A percentile compares a stretch with the other conserved stretches of the same genome.
phyloP scores from a whole-genome alignment of 1,140 invertebrate genomes.

The Bicyclus anynana region DNA sequence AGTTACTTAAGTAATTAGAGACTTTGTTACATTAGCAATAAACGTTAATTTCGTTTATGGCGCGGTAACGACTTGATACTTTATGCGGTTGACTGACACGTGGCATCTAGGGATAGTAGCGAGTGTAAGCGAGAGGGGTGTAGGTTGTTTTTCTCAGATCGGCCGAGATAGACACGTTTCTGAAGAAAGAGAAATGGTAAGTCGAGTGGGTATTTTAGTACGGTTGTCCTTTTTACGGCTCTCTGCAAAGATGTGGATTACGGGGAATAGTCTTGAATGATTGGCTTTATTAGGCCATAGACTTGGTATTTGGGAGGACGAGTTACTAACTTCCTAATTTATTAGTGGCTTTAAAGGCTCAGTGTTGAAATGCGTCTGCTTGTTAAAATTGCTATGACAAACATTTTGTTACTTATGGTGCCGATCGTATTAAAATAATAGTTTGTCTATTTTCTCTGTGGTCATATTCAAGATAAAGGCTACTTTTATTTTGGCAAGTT shows the following conservation, averaged over 20 bases:
- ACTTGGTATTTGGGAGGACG: neutral
- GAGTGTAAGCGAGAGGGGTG: constrained; percentile 38
- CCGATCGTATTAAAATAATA: too few species aligned
- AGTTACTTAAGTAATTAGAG: constrained; percentile 42
- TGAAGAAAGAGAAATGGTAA: constrained; percentile 55
- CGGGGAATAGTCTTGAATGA: constrained; percentile 12
- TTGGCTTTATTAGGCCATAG: constrained; percentile 2
- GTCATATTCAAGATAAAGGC: too few species aligned
- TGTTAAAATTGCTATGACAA: too few species aligned
- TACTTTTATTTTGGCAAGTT: too few species aligned
- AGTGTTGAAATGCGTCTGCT: neutral
- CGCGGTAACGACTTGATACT: constrained; percentile 40
- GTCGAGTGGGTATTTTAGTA: constrained; percentile 52
- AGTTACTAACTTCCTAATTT: neutral
- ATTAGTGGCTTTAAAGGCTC: neutral
- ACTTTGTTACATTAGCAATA: constrained; percentile 44
- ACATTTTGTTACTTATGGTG: too few species aligned
- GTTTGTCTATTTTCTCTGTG: too few species aligned
- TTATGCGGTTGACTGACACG: constrained; percentile 45
- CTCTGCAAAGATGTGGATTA: constrained; percentile 6
- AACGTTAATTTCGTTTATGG: constrained; percentile 49
- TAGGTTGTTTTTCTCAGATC: constrained; percentile 33
- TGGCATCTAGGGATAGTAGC: constrained; percentile 43
- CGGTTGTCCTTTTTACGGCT: constrained; percentile 28
- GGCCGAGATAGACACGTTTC: constrained; percentile 51